Conservation (phyloP, 1,140 invertebrate genomes). For the Zaprionus nigranus region DNA sequence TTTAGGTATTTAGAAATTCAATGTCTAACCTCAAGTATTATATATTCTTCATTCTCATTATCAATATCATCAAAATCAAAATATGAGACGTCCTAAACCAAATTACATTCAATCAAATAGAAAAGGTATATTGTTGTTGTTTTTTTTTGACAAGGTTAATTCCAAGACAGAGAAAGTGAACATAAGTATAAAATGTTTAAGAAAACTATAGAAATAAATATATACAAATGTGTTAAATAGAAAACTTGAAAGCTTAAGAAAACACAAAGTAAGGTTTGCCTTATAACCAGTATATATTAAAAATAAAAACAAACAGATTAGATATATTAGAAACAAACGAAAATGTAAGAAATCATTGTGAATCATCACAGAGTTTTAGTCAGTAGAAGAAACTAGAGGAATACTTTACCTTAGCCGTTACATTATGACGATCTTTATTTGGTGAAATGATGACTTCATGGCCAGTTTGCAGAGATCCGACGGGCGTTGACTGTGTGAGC, state of each 20-base stretch:
- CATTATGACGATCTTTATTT: conserved; percentile 92
- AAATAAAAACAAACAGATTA: conserved; percentile 5
- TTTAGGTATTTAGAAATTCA: conserved; percentile 40
- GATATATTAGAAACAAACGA: conserved; percentile 19
- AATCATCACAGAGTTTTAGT: conserved; percentile 34
- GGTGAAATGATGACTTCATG: conserved; percentile 95
- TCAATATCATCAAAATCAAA: conserved; percentile 84
- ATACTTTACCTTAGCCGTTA: conserved; percentile 91
- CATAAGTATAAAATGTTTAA: conserved; percentile 5
- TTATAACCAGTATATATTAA: conserved; percentile 30
- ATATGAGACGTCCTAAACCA: conserved; percentile 77
- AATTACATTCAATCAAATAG: conserved; percentile 20
- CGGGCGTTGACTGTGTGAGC: conserved; percentile 91
- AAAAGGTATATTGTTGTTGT: conserved; percentile 12
- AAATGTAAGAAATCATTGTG: conserved; percentile 51
- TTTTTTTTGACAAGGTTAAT: conserved; percentile 3
- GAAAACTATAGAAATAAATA: conserved; percentile 8
- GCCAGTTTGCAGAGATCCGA: conserved; percentile 94
- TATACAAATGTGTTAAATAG: conserved; percentile 18
- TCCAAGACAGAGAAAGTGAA: conserved; percentile 12
- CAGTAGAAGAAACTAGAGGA: conserved; percentile 16
- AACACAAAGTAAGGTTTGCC: conserved; percentile 27
- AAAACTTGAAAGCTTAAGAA: conserved; percentile 38
- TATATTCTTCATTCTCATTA: conserved; percentile 83
- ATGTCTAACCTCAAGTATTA: conserved; percentile 84